Base-by-base conservation (phyloP, 1,140 invertebrate genomes). In the Brachionus paranguensis region DNA sequence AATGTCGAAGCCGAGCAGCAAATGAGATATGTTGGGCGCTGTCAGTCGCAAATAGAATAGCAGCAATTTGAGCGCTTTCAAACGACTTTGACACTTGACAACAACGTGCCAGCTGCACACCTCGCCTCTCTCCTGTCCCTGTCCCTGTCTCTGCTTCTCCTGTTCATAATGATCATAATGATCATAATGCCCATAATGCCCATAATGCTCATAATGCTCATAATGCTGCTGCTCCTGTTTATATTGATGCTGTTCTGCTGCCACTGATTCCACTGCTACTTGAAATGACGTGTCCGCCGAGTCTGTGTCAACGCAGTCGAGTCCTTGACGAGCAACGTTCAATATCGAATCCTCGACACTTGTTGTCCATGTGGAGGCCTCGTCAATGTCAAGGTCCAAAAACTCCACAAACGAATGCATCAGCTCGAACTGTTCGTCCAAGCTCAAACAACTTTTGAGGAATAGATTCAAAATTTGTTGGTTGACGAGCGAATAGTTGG, bases 1-100 rank as follows among this genome's bases (percentile, higher is more conserved):
- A 24, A 81, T 81, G 53, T 81, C 78, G 29, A 81, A 96, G 2
- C 95, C 95, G 0, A 96, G 90, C n/a, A 98, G 89, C 88, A 94
- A 95, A 88, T 96, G 95, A 4, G 94, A 92, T 4, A 97, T 88
- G 90, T 96, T 96, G 8, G 95, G 95, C 14, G 93, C 88, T 1
- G 93, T 92, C 70, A 93, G 92, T 3, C 91, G 91, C 60, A 96
- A 90, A 87, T 93, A 93, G 85, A 93, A 91, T 87, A 94, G 92
- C 85, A 96, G 87, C 8, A 96, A 88, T 84, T 92, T 89, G 0
- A 96, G 87, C 10, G 78, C 78, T 47, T 41, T 79, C 12, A 79
- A 8, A 37, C 65, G 65, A n/a, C 29, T 37, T 70, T 70, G 33
- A 3, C 27, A 27, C 27, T 45, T 41, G 41, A 20, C n/a, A 37